Conservation (phyloP, 2,888 invertebrate genomes). For the Brassicogethes aeneus region DNA sequence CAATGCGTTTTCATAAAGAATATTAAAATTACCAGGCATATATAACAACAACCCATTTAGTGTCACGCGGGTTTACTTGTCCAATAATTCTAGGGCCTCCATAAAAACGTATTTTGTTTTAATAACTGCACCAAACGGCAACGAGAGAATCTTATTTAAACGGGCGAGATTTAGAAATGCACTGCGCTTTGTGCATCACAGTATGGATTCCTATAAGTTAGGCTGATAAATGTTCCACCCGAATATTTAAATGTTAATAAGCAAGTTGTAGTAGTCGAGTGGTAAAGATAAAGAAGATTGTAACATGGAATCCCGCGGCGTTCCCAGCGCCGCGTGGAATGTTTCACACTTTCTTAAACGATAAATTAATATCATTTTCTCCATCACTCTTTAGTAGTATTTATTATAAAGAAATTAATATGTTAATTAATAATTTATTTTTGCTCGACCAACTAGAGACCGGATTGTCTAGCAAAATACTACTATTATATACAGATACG, state of each 20-base stretch:
- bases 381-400: conserved; percentile 8
- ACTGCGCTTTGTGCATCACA: conserved; percentile 21
- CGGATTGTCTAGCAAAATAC: conserved; percentile 7
- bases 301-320: conserved; percentile 36
- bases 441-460: conserved; percentile 4
- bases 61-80: conserved; percentile 13
- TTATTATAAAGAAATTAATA: conserved; percentile 21
- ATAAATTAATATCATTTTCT: conserved; percentile 34
- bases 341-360: conserved; percentile 38
- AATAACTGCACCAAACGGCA: conserved; percentile 11
- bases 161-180: conserved; percentile 18
- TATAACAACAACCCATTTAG: conserved; percentile 13
- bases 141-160: conserved; percentile 10
- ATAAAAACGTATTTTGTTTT: conserved; percentile 12
- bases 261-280: conserved; percentile 32
- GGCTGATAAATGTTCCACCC: conserved; percentile 26
- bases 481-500: conserved; percentile 5
- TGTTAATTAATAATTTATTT: conserved; percentile 21
- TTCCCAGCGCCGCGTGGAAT: conserved; percentile 33
- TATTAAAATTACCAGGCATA: conserved; percentile 13
- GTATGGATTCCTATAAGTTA: conserved; percentile 24
- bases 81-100: conserved; percentile 10
- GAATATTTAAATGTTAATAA: conserved; percentile 9
- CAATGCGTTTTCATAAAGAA: conserved; percentile 6
- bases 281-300: conserved; percentile 37